Evolutionary conservation across 1,140 invertebrate species (phyloP).

Genomic region (Plectus sambesii): DNA sequence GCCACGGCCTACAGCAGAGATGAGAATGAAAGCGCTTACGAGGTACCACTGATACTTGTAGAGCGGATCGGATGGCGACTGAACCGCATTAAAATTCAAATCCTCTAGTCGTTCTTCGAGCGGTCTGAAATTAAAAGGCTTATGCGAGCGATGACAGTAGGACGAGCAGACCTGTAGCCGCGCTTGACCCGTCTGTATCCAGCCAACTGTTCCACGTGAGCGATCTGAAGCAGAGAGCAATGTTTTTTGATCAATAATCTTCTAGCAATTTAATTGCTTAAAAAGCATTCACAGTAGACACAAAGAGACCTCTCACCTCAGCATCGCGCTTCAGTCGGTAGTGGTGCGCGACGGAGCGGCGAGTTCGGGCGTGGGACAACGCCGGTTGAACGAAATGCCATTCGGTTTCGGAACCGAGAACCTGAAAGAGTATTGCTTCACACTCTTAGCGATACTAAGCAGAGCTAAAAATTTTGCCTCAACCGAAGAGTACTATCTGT

Average conservation of each 20-base stretch:
- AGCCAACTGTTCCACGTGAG: slow-evolving; percentile 43
- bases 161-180: slow-evolving; percentile 34
- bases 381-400: slow-evolving; percentile 44
- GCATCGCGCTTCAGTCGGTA: slow-evolving; percentile 36
- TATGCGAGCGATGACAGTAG: no score
- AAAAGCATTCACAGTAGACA: no score
- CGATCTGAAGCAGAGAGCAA: slow-evolving; percentile 26
- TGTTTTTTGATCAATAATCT: no score
- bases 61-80: slow-evolving; percentile 41
- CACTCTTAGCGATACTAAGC: no score
- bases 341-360: slow-evolving; percentile 42
- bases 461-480: no score
- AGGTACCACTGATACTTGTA: slow-evolving; percentile 44
- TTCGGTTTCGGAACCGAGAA: slow-evolving; percentile 42
- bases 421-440: slow-evolving; percentile 34
- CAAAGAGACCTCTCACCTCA: slow-evolving; percentile 36
- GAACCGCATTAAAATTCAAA: slow-evolving; percentile 41
- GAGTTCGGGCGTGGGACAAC: slow-evolving; percentile 41
- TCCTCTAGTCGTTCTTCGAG: slow-evolving; percentile 42
- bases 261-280: no score
- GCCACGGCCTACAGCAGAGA: no score
- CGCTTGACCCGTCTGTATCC: slow-evolving; percentile 40
- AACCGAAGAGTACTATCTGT: no score
- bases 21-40: slow-evolving; percentile 24
- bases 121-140: slow-evolving; percentile 20